These are phyloP conservation scores for Galaxea fascicularis DNA, from an alignment of 92 coral and sea anemone species.

Conservation along the genomic window DNA sequence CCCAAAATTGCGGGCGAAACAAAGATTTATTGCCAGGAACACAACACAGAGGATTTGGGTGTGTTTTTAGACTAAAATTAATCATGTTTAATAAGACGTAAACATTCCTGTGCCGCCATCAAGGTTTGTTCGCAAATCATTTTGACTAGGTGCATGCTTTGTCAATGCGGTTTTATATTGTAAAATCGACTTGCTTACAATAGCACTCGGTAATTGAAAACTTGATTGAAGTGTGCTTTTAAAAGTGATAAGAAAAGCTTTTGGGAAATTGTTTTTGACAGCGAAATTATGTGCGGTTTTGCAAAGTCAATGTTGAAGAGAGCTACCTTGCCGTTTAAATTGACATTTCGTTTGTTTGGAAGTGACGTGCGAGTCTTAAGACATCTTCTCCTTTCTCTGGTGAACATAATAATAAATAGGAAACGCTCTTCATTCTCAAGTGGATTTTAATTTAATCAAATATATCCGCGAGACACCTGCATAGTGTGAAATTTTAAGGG, in stretches of 20 bases:
- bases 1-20: no score
- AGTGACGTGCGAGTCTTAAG: neutral
- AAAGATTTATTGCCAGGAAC: no score
- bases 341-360: neutral
- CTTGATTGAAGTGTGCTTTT: neutral
- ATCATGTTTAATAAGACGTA: neutral
- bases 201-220: neutral
- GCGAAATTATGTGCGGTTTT: neutral
- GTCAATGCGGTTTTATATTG: neutral
- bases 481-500: neutral
- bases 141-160: neutral
- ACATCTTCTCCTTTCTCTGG: neutral
- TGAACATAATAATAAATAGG: neutral
- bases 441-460: neutral
- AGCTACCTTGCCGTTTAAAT: no score
- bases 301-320: neutral
- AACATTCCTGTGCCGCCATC: neutral
- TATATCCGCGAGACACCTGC: conserved; percentile 18
- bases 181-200: neutral
- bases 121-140: neutral
- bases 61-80: no score
- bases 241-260: neutral
- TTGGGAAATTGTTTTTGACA: no score
- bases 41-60: no score
- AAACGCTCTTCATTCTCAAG: neutral